phyloP scores from a whole-genome alignment of 1,140 invertebrate genomes.

The Lasaia peninsularis region DNA sequence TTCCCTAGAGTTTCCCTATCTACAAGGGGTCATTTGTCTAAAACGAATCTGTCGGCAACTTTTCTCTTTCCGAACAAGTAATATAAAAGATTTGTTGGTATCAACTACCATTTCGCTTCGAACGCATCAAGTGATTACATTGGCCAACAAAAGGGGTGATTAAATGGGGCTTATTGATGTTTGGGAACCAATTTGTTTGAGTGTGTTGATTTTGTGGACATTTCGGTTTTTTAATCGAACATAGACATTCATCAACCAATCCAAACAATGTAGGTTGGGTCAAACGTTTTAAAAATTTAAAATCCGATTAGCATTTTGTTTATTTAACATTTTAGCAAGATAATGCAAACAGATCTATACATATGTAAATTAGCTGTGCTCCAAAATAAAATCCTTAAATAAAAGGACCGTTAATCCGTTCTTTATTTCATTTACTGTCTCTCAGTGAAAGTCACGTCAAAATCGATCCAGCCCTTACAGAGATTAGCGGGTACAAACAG shows the following conservation, averaged over 20 bases:
- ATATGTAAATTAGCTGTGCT: too few relatives aligned
- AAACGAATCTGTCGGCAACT: conserved; percentile 56
- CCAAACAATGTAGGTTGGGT: conserved; percentile 6
- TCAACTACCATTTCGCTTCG: conserved; percentile 29
- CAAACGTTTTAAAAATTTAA: background rate
- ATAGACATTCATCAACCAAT: background rate
- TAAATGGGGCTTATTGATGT: conserved; percentile 33
- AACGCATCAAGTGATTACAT: conserved; percentile 25
- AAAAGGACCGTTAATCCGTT: too few relatives aligned
- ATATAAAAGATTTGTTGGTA: conserved; percentile 39
- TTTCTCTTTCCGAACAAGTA: conserved; percentile 38
- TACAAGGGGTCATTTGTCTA: conserved; percentile 70
- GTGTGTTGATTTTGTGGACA: conserved; percentile 27
- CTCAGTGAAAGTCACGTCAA: too few relatives aligned
- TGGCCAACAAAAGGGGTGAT: conserved; percentile 30
- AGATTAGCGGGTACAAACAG: too few relatives aligned
- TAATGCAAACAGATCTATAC: too few relatives aligned
- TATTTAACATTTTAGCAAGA: too few relatives aligned
- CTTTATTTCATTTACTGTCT: too few relatives aligned
- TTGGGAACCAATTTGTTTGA: conserved; percentile 33
- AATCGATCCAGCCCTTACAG: too few relatives aligned
- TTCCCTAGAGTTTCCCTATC: conserved; percentile 62
- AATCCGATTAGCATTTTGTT: background rate
- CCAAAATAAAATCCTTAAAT: too few relatives aligned
- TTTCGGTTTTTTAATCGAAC: conserved; percentile 19